Conservation (phyloP, 2,113 vertebrate genomes). For the Tachysurus vachellii region DNA sequence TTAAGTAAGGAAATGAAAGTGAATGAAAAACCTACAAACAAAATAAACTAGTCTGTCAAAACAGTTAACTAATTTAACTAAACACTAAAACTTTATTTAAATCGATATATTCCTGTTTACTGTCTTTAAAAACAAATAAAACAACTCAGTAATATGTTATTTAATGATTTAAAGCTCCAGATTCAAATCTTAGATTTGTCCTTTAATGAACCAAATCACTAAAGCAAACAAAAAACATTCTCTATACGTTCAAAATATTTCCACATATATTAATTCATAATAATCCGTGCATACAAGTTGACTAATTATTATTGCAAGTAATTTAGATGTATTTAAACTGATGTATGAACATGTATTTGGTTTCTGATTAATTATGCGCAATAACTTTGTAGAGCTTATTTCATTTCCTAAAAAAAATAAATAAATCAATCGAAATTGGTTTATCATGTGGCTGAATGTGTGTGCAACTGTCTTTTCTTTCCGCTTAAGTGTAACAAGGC, state of each 20-base stretch:
- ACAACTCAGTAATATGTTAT: background rate
- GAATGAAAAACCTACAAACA: background rate
- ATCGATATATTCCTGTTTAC: background rate
- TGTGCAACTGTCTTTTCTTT: conserved; percentile 40
- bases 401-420: background rate
- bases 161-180: background rate
- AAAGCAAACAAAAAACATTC: background rate
- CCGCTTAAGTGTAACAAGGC: conserved; percentile 36
- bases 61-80: background rate
- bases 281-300: background rate
- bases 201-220: background rate
- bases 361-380: background rate
- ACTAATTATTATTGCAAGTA: background rate
- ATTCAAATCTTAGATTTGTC: background rate
- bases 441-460: conserved; percentile 21
- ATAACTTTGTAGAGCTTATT: background rate
- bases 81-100: background rate
- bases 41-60: background rate
- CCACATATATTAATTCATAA: background rate
- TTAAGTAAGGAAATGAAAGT: background rate
- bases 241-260: background rate
- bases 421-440: conserved; percentile 19
- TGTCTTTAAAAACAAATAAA: background rate
- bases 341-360: background rate
- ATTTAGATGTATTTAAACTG: background rate